These are phyloP conservation scores for Phoenicopterus ruber DNA, from an alignment of 2,113 vertebrate species.

Conservation along the genomic window DNA sequence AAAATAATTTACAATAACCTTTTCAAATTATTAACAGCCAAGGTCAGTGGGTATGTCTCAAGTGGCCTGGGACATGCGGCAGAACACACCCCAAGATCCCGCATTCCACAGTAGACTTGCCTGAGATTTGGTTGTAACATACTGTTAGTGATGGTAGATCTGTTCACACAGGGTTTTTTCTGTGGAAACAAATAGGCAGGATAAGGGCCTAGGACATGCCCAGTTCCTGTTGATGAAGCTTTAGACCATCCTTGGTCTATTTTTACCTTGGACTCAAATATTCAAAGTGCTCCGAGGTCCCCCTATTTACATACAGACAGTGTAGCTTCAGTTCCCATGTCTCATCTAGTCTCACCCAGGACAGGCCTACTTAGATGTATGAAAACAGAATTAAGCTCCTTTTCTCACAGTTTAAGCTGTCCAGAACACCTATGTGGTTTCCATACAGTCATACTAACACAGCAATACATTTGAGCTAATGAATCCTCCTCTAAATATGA, in stretches of 20 bases:
- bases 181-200: background rate
- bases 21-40: background rate
- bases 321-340: fast-evolving
- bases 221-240: background rate
- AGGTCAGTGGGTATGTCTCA: background rate
- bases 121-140: background rate
- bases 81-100: background rate
- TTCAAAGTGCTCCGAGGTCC: background rate
- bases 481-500: background rate
- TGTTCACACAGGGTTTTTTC: background rate
- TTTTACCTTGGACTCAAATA: background rate
- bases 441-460: background rate
- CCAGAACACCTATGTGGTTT: background rate
- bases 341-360: background rate
- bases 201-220: background rate
- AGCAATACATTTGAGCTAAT: background rate
- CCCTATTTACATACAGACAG: fast-evolving
- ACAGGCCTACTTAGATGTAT: background rate
- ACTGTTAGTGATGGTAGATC: background rate
- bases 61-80: background rate
- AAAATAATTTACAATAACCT: background rate
- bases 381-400: background rate
- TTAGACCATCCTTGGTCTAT: too few relatives aligned
- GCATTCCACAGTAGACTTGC: background rate
- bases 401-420: background rate